Conservation (phyloP, 2,888 invertebrate species). For the Stegophylla sp. region DNA sequence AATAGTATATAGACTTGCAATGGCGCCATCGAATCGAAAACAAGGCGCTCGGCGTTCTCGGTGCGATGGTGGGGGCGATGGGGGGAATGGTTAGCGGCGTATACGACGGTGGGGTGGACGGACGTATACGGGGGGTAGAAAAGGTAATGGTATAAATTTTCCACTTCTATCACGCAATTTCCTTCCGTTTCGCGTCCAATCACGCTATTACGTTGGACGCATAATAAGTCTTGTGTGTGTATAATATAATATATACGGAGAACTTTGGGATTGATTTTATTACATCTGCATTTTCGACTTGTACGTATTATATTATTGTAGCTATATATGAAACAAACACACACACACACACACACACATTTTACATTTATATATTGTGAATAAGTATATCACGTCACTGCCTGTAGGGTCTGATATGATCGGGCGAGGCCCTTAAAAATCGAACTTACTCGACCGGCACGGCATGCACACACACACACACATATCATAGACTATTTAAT, state of each 20-base stretch:
- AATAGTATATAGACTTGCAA: conserved; percentile 32
- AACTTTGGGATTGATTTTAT: conserved; percentile 59
- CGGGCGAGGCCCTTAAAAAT: conserved; percentile 57
- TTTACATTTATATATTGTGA: conserved; percentile 16
- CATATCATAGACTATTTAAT: not conserved
- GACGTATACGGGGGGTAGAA: not conserved
- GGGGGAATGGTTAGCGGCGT: not conserved
- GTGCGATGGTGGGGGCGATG: not conserved
- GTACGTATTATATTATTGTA: conserved; percentile 15
- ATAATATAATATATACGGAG: not conserved
- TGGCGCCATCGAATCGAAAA: conserved; percentile 52
- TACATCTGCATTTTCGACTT: conserved; percentile 55
- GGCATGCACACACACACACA: conserved; percentile 32
- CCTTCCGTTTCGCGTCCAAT: conserved; percentile 59
- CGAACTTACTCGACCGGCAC: conserved; percentile 55
- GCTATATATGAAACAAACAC: too few species aligned
- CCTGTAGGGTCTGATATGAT: conserved; percentile 53
- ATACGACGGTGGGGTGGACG: not conserved
- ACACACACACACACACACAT: too few species aligned
- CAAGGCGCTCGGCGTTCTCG: conserved; percentile 25
- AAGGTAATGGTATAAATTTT: conserved; percentile 55
- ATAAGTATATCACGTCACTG: not conserved
- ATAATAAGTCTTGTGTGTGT: conserved; percentile 55
- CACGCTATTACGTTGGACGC: conserved; percentile 59
- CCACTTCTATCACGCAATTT: conserved; percentile 58